phyloP scores from a whole-genome alignment of 2,888 invertebrate species.

The Ametastegia equiseti region DNA sequence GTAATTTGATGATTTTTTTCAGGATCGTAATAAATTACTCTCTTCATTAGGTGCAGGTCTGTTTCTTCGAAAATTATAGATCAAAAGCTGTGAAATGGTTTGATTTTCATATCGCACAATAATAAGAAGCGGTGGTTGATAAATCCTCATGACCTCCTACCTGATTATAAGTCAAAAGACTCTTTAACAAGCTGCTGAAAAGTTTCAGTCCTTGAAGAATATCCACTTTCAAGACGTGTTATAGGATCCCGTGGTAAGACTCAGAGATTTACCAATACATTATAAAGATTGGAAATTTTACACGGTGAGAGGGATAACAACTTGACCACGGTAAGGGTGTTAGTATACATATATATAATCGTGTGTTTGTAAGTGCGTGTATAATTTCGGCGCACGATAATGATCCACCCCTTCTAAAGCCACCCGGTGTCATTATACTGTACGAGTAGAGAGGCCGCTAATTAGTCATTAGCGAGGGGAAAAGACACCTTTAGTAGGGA shows the following conservation, averaged over 20 bases:
- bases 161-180: not conserved
- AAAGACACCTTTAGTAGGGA: conserved; percentile 70
- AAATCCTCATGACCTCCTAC: too few relatives aligned
- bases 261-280: not conserved
- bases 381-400: conserved; percentile 69
- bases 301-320: not conserved
- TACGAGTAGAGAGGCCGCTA: conserved; percentile 72
- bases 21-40: too few relatives aligned
- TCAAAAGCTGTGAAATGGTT: not conserved
- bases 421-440: conserved; percentile 71
- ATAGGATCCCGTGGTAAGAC: too few relatives aligned
- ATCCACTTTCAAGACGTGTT: not conserved
- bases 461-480: conserved; percentile 76
- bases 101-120: too few relatives aligned
- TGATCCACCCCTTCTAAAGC: conserved; percentile 61
- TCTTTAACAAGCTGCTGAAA: not conserved
- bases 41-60: too few relatives aligned
- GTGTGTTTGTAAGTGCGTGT: conserved; percentile 55
- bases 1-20: too few relatives aligned
- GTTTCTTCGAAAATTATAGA: not conserved
- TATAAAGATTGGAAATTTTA: not conserved
- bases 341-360: not conserved
- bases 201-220: not conserved
- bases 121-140: not conserved
- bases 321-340: not conserved